Evolutionary conservation across 2,113 vertebrate genomes (phyloP).

Genomic region (Apteryx owenii): DNA sequence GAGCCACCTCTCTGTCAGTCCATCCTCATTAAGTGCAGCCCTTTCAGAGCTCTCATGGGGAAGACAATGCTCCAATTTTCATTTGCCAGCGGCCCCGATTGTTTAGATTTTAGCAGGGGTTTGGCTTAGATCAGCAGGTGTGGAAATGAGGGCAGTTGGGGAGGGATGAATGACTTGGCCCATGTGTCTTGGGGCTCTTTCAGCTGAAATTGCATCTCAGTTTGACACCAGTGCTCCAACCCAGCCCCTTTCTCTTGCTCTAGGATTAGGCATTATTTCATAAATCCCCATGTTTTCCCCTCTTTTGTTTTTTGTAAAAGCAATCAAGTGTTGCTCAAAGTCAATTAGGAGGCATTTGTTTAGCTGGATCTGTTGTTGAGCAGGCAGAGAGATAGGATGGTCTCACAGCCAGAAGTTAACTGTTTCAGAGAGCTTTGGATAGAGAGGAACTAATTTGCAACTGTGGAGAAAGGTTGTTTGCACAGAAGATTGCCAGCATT

Average conservation of each 20-base stretch:
- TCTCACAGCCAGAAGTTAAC: conserved; percentile 55
- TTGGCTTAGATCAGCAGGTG: conserved; percentile 76
- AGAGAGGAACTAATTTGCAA: conserved; percentile 44
- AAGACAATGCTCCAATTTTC: conserved; percentile 73
- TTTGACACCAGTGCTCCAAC: conserved; percentile 60
- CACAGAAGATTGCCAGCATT: neutral
- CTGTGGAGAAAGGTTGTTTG: conserved; percentile 45
- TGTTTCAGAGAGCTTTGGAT: neutral
- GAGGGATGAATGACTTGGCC: conserved; percentile 54
- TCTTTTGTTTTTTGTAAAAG: conserved; percentile 67
- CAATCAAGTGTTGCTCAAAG: conserved; percentile 76
- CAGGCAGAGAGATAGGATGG: conserved; percentile 40
- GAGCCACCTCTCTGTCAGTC: conserved; percentile 64
- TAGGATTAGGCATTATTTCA: conserved; percentile 74
- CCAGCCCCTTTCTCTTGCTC: conserved; percentile 61
- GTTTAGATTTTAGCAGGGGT: conserved; percentile 70
- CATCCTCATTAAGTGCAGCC: conserved; percentile 71
- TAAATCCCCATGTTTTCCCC: conserved; percentile 62
- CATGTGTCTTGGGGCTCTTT: conserved; percentile 62
- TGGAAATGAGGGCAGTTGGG: conserved; percentile 74
- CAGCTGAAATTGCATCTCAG: conserved; percentile 66
- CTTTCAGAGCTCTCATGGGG: conserved; percentile 66
- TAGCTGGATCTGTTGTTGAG: conserved; percentile 69
- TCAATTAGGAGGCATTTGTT: conserved; percentile 75
- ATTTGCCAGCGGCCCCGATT: conserved; percentile 68